Evolutionary conservation across 1,140 invertebrate genomes (phyloP), one percentile per base, ranked within the genome.

Genomic region (Trachelipus rathkii): DNA sequence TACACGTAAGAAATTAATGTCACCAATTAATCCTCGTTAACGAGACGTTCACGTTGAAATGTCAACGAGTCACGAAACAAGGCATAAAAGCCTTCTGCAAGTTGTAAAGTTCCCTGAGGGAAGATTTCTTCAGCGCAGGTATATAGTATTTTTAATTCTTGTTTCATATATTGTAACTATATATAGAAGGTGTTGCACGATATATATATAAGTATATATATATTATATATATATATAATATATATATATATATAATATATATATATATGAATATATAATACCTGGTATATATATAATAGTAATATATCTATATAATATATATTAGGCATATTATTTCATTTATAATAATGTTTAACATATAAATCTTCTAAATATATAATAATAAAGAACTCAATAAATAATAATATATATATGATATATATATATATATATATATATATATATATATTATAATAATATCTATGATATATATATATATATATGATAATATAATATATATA

Each of bases 1-100:
- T 81, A 81, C 60, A 68, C 75, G 9, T 75, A 77, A 44, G 66
- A 69, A 53, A 72, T 81, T 8, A 81, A 81, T 69, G 73, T 81
- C 79, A 81, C 79, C 79, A 5, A 77, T 75, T 23, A 78, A 81
- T 73, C 77, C 77, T 6, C n/a, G 79, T 81, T n/a, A n/a, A 9
- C 43, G 71, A n/a, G 79, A 81, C 45, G n/a, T 81, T n/a, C 33
- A 74, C 15, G 79, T 81, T 0, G 79, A 78, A 19, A 70, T 81
- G 33, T 33, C 33, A n/a, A 81, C 79, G 21, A 78, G 78, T 15
- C 79, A 81, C 45, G 79, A 81, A 53, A 81, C 79, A 11, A 67
- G 79, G 33, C 75, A 74, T 24, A 81, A 78, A 50, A 81, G 73
- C 46, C 23, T 77, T 15, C 73, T 81, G 2, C 33, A 53, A 6